Evolutionary conservation across 2,888 invertebrate species (phyloP).

Genomic region (Drosophila aldrichi): DNA sequence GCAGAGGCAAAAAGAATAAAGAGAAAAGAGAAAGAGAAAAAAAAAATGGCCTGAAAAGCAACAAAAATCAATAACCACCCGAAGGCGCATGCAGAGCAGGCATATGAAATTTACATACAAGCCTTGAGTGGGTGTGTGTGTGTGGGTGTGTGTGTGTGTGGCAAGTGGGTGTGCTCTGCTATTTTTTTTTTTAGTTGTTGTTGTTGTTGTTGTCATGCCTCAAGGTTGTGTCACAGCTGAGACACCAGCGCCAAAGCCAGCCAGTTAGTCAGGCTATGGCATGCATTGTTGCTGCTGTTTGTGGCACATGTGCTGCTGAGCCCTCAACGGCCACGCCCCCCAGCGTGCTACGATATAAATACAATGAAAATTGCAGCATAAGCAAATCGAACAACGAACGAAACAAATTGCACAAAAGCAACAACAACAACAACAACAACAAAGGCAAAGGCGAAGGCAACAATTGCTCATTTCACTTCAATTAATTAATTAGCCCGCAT

Average conservation of each 20-base stretch:
- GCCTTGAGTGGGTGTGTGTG: conserved; percentile 16
- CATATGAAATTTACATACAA: conserved; percentile 50
- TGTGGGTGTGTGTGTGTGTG: conserved; percentile 26
- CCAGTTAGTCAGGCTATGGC: conserved; percentile 38
- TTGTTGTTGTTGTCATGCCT: conserved; percentile 29
- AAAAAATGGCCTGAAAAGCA: conserved; percentile 36
- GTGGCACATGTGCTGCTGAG: conserved; percentile 35
- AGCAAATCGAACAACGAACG: conserved; percentile 50
- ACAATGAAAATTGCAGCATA: conserved; percentile 53
- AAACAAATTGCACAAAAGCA: conserved; percentile 47
- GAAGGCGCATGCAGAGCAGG: conserved; percentile 42
- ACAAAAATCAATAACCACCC: conserved; percentile 78
- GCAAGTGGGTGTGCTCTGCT: conserved; percentile 24
- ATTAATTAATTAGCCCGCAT: conserved; percentile 27
- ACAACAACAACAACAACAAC: background rate
- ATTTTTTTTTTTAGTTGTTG: background rate
- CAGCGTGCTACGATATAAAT: conserved; percentile 20
- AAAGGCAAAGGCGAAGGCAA: background rate
- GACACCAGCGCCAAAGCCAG: conserved; percentile 45
- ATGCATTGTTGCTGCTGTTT: conserved; percentile 16
- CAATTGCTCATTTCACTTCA: conserved; percentile 32
- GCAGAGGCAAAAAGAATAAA: conserved; percentile 1
- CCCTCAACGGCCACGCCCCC: conserved; percentile 1
- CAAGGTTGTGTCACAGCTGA: conserved; percentile 63
- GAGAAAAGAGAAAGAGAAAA: background rate